A percentile compares a stretch with the other conserved stretches of the same genome.
Conservation (phyloP, 92 coral and sea anemone species). For the Virgularia gustaviana region DNA sequence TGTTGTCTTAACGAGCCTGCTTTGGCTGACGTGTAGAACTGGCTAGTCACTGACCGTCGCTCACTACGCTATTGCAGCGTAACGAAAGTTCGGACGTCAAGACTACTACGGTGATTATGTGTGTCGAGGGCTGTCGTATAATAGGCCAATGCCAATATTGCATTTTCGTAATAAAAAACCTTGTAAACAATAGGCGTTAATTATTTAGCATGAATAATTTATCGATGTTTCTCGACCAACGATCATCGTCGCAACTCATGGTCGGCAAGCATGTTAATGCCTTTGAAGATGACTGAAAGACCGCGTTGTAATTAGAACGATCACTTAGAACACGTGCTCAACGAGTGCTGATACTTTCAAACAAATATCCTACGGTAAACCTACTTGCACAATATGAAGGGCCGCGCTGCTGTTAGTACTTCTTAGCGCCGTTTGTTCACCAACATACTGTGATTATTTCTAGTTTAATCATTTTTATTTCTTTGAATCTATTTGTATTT, state of each 20-base stretch:
- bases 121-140: constrained; percentile 82
- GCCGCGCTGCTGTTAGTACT: constrained; percentile 13
- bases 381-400: constrained; percentile 19
- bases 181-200: constrained; percentile 99
- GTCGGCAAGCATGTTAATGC: constrained; percentile 40
- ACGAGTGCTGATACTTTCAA: constrained; percentile 16
- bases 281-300: constrained; percentile 16
- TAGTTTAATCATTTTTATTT: too few species aligned
- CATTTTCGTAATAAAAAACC: constrained; percentile 99
- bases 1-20: too few species aligned
- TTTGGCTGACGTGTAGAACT: constrained; percentile 5
- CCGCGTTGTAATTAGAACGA: constrained; percentile 40
- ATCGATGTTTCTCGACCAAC: constrained; percentile 79
- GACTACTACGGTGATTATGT: constrained; percentile 99
- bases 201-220: constrained; percentile 98
- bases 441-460: too few species aligned
- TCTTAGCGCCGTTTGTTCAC: constrained; percentile 11
- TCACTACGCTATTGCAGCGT: constrained; percentile 3
- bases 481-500: constrained; percentile 67
- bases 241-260: constrained; percentile 25
- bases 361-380: constrained; percentile 13
- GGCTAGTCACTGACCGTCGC: neutral
- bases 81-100: constrained; percentile 32
- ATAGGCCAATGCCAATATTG: constrained; percentile 99
- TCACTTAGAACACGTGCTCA: constrained; percentile 34